Conservation (phyloP, 2,888 invertebrate genomes). For the Dolichopus griseipennis region DNA sequence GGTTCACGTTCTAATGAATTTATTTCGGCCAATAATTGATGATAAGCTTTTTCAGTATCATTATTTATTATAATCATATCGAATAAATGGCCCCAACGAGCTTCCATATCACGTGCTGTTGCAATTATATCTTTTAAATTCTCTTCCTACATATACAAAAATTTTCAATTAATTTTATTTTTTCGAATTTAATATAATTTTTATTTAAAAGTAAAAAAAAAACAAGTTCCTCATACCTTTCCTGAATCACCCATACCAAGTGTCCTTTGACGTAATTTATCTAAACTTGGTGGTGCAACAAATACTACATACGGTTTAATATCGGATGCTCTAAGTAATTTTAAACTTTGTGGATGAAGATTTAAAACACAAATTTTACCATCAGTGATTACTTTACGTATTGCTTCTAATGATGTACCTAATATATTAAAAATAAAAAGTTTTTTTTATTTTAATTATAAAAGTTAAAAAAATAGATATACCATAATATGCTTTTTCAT, state of each 20-base stretch:
- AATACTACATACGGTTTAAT: constrained; percentile 97
- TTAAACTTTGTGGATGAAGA: constrained; percentile 91
- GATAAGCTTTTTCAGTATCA: constrained; percentile 91
- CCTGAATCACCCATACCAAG: constrained; percentile 79
- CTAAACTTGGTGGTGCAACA: constrained; percentile 92
- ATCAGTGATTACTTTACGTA: constrained; percentile 85
- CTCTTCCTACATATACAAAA: constrained; percentile 62
- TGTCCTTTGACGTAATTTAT: constrained; percentile 87
- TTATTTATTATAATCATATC: constrained; percentile 97
- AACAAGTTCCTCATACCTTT: constrained; percentile 58
- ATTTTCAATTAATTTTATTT: constrained; percentile 13
- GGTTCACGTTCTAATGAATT: constrained; percentile 94
- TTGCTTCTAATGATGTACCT: constrained; percentile 90
- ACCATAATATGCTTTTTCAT: constrained; percentile 92
- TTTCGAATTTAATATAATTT: constrained; percentile 8
- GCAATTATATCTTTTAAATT: constrained; percentile 95
- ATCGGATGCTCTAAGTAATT: constrained; percentile 84
- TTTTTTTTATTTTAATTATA: not conserved
- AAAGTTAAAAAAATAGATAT: constrained; percentile 21
- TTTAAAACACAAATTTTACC: constrained; percentile 97
- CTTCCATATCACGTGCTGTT: constrained; percentile 94
- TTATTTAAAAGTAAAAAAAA: not conserved
- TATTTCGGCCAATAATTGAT: constrained; percentile 86
- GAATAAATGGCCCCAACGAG: constrained; percentile 93
- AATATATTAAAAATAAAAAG: constrained; percentile 20